Base-by-base conservation (phyloP, 2,888 invertebrate genomes). In the Pocota personata region DNA sequence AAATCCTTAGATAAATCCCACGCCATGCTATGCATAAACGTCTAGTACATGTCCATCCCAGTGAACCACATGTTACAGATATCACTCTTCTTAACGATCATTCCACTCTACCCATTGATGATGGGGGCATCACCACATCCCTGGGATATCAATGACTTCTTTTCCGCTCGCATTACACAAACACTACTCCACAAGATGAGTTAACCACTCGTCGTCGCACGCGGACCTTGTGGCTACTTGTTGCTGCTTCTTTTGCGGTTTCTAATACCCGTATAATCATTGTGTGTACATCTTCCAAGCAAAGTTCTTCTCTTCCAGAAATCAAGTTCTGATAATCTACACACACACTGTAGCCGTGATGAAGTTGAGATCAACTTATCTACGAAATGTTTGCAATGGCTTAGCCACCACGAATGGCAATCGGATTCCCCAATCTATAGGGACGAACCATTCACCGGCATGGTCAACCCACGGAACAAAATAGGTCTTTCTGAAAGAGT, bases 151-250 rank as follows among this genome's bases (percentile, higher is more conserved):
- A 86, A 40, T 82, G 72, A 55, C 71, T 67, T 86, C 62, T 76
- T 72, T 62, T 77, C 67, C 60, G 71, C 62, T 72, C 60, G 62
- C 75, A 58, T 60, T 76, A 64, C 67, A 66, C 64, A 52, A 55
- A 55, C 52, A 73, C 60, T 7, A 27, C 16, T 35, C 1, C 58
- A 12, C 35, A 21, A 46, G 86, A 76, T 55, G 60, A 76, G 66
- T 73, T 82, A 82, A 73, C 82, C 82, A n/a, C n/a, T n/a, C n/a
- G n/a, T n/a, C 72, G 71, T 82, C 60, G 84, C 75, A 84, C 79
- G 79, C 84, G 84, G 72, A 64, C 76, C 72, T 76, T 86, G 86
- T 32, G 86, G 82, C 86, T 73, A 77, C 86, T 80, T 72, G 52
- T 50, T 82, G 69, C 64, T 73, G 35, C 62, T 75, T 78, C 69